Evolutionary conservation across 2,797 vertebrate species (phyloP), one percentile per base, ranked within the genome.

Genomic region (Chaetodon trifasciatus): DNA sequence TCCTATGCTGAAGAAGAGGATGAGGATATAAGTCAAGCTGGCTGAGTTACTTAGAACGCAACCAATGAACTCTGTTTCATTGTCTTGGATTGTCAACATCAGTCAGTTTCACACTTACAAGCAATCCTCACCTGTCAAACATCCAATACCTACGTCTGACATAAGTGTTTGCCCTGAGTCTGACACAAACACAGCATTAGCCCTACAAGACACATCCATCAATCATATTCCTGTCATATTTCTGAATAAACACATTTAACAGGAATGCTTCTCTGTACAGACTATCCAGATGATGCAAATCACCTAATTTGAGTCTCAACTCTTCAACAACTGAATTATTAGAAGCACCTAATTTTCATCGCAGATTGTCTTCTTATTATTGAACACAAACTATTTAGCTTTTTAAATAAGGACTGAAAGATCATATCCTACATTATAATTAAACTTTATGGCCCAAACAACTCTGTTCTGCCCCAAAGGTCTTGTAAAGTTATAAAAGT

Each of bases 401-500:
- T 8, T 32, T 69, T 35, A 60, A 79, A 24, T 66, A 37, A 49
- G 39, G n/a, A 71, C 16, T 68, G 5, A 78, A 66, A 78, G 23
- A 67, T 67, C 24, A 65, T 23, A 39, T 70, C 64, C 13, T 24
- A n/a, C 8, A 75, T 76, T 42, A 39, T 53, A 66, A 74, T 16
- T 19, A 52, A 80, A 49, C 21, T 86, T 78, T 84, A 82, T 71
- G 52, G 40, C 37, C 50, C 50, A 49, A 62, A 44, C 19, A 17
- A 40, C 19, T 73, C 61, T 66, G 1, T 17, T 61, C 62, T 69
- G 44, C 44, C 35, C 64, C 50, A 17, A 53, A 80, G 40, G 68
- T 75, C 60, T 47, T 52, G 46, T 52, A 68, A 82, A 73, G 57
- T 72, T 74, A 61, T 73, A 66, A 56, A 77, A 63, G 37, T 52